These are phyloP conservation scores for Pygoscelis antarcticus DNA, from an alignment of 2,113 vertebrate genomes.

Conservation along the genomic window DNA sequence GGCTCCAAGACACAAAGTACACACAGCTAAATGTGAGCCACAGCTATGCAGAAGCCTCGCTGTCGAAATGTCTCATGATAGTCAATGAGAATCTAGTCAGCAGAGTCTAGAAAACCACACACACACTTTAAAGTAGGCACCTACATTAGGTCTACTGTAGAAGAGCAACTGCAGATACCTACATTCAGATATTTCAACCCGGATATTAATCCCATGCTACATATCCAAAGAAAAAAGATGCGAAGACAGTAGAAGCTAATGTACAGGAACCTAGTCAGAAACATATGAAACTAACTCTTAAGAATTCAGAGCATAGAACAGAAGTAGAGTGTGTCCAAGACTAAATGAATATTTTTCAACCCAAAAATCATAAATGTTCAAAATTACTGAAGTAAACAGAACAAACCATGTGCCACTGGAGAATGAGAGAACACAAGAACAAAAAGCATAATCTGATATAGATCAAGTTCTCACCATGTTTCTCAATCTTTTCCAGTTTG, in stretches of 20 bases:
- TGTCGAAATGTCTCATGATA: not conserved
- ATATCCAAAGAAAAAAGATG: not conserved
- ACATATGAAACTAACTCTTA: not conserved
- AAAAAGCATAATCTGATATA: not conserved
- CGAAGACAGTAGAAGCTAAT: not conserved
- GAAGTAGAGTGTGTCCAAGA: not conserved
- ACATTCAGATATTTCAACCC: not conserved
- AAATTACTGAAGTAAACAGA: not conserved
- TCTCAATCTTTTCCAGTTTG: not conserved
- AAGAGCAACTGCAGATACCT: not conserved
- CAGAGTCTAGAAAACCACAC: not conserved
- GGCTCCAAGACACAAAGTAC: not conserved
- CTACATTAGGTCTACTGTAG: not conserved
- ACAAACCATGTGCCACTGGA: fast-evolving
- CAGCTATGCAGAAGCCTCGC: not conserved
- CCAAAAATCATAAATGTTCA: fast-evolving
- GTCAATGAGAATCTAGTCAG: not conserved
- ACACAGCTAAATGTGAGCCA: not conserved
- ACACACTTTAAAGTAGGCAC: not conserved
- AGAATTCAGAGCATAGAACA: not conserved
- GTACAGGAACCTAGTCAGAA: not conserved
- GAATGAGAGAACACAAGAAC: not conserved
- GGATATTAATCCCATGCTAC: not conserved
- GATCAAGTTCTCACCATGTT: not conserved
- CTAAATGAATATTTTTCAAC: not conserved